phyloP scores from a whole-genome alignment of 1,140 invertebrate genomes.

The Bombus waltoni region DNA sequence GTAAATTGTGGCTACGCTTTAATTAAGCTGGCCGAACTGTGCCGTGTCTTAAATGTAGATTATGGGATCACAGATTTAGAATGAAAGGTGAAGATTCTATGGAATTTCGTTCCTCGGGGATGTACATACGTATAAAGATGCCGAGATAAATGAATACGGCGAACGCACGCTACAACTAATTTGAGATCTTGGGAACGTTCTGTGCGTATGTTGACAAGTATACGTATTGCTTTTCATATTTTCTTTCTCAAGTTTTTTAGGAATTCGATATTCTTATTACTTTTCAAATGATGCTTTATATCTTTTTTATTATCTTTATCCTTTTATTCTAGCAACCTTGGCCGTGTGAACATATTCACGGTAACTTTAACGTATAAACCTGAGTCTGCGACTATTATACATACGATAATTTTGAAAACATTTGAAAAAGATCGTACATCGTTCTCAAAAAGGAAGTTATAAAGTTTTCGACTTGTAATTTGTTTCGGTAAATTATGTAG shows the following conservation, averaged over 20 bases:
- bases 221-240: neutral
- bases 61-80: constrained; percentile 1
- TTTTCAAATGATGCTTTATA: too few species aligned
- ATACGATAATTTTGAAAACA: too few species aligned
- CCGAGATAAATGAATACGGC: neutral
- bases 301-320: too few species aligned
- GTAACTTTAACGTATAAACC: too few species aligned
- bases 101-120: neutral
- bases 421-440: too few species aligned
- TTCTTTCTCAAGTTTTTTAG: neutral
- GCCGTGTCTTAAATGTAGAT: constrained; percentile 14
- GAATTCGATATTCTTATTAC: neutral
- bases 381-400: too few species aligned
- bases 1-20: constrained; percentile 20
- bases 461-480: too few species aligned
- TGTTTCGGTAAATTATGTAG: too few species aligned
- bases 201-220: neutral
- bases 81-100: neutral
- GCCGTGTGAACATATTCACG: too few species aligned
- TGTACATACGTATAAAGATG: neutral
- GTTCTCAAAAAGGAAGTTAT: too few species aligned
- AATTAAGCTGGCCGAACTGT: constrained; percentile 33
- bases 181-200: neutral
- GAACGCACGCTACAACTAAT: neutral
- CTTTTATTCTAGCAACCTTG: too few species aligned